Conservation (phyloP, 2,888 invertebrate genomes). For the Drosophila niveifrons region DNA sequence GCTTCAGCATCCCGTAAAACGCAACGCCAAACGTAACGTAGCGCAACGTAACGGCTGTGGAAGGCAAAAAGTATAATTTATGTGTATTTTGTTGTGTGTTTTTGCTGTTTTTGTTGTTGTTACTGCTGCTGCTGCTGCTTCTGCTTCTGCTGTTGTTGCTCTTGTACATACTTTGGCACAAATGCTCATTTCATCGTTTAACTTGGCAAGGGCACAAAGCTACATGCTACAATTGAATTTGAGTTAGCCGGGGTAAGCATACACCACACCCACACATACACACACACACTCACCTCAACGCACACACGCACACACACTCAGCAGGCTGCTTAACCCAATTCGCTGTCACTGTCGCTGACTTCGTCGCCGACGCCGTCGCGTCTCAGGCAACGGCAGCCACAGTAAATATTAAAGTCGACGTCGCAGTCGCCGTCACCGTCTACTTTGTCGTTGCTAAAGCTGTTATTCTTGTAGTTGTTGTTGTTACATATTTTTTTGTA, state of each 20-base stretch:
- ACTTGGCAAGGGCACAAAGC: constrained; percentile 76
- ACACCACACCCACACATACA: constrained; percentile 31
- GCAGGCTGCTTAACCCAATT: constrained; percentile 78
- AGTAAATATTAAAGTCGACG: constrained; percentile 14
- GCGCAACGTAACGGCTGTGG: constrained; percentile 74
- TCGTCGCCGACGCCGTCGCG: constrained; percentile 19
- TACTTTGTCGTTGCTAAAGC: constrained; percentile 16
- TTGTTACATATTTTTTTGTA: constrained; percentile 22
- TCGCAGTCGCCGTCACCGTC: constrained; percentile 31
- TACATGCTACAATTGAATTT: constrained; percentile 77
- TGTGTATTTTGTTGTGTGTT: constrained; percentile 68
- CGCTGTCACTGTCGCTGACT: constrained; percentile 33
- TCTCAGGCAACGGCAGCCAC: constrained; percentile 50
- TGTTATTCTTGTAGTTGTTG: constrained; percentile 27
- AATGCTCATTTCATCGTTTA: constrained; percentile 79
- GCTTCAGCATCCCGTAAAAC: constrained; percentile 42
- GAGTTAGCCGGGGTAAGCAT: constrained; percentile 66
- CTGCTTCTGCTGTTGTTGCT: constrained; percentile 22
- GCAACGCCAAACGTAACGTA: constrained; percentile 68
- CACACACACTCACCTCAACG: constrained; percentile 13
- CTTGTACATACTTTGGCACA: constrained; percentile 60
- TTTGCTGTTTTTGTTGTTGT: constrained; percentile 26
- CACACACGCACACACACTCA: constrained; percentile 30
- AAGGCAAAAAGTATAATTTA: constrained; percentile 73
- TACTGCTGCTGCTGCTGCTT: constrained; percentile 19